Evolutionary conservation across 2,113 vertebrate species (phyloP).

Genomic region (Melospiza melodia): DNA sequence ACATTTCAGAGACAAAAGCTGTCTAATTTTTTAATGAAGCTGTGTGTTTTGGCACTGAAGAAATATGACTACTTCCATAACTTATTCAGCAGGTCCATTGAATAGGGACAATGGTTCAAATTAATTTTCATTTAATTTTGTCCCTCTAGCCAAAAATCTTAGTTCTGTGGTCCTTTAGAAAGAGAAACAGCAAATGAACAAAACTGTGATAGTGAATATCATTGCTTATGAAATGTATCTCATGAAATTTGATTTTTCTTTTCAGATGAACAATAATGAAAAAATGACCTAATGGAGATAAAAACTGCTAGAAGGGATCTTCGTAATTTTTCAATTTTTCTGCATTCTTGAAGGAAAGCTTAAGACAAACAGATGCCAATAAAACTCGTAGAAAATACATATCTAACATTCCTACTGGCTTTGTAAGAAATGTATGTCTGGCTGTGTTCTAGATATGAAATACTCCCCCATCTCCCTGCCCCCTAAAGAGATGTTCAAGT

Average conservation of each 20-base stretch:
- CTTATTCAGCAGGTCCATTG: background rate
- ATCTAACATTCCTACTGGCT: background rate
- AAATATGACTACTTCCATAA: background rate
- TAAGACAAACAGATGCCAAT: background rate
- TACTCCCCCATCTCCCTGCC: accelerated
- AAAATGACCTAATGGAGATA: background rate
- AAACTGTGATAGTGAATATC: background rate
- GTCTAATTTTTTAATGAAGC: background rate
- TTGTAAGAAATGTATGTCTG: background rate
- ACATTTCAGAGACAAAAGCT: background rate
- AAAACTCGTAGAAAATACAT: background rate
- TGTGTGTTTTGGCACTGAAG: background rate
- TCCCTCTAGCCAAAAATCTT: background rate
- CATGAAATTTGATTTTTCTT: background rate
- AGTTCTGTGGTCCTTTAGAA: background rate
- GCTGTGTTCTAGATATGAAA: background rate
- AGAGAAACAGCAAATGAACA: background rate
- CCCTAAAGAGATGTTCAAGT: background rate
- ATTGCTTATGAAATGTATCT: background rate
- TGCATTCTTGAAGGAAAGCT: background rate
- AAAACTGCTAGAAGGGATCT: background rate
- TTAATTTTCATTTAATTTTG: background rate
- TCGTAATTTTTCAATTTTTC: background rate
- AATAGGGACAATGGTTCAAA: background rate
- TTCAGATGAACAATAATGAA: background rate